A percentile compares a stretch with the other conserved stretches of the same genome.
These are phyloP conservation scores for Montipora capricornis DNA, from an alignment of 64 coral and sea anemone species.

Conservation along the genomic window DNA sequence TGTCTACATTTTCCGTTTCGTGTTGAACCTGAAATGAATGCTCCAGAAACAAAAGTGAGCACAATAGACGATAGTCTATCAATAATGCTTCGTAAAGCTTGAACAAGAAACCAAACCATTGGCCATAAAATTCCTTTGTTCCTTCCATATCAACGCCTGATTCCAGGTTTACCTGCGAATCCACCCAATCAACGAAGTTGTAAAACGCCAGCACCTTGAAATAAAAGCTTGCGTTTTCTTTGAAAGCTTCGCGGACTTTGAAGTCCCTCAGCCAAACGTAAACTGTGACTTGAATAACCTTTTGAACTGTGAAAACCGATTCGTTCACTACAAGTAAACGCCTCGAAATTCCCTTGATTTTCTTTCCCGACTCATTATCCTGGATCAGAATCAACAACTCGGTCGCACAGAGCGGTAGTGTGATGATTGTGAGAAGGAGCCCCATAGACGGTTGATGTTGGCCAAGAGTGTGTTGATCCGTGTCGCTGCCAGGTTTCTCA, in stretches of 20 bases:
- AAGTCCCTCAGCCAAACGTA: constrained; percentile 9
- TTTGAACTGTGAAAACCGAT: not conserved
- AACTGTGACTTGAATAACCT: constrained; percentile 1
- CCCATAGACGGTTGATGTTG: constrained; percentile 36
- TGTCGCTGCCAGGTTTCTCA: not conserved
- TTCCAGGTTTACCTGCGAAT: not conserved
- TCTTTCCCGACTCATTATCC: not conserved
- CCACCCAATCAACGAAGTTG: constrained; percentile 22
- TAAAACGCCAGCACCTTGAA: constrained; percentile 33
- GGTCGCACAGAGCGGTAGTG: not conserved
- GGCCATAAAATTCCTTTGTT: not conserved
- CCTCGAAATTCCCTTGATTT: not conserved
- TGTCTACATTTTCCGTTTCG: not conserved
- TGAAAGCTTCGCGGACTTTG: not conserved
- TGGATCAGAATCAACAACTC: constrained; percentile 14
- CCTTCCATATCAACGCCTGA: not conserved
- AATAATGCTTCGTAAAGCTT: not conserved
- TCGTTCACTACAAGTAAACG: not conserved
- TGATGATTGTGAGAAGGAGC: constrained; percentile 5
- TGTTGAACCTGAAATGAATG: constrained; percentile 20
- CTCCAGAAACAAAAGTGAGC: constrained; percentile 16
- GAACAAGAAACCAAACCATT: not conserved
- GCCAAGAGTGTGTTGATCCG: not conserved
- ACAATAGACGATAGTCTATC: constrained; percentile 34
- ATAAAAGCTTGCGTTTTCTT: constrained; percentile 32